Percentiles rank a stretch among this genome's conserved stretches.
These are phyloP conservation scores for Falco rusticolus DNA, from an alignment of 2,797 vertebrate genomes.

Conservation along the genomic window DNA sequence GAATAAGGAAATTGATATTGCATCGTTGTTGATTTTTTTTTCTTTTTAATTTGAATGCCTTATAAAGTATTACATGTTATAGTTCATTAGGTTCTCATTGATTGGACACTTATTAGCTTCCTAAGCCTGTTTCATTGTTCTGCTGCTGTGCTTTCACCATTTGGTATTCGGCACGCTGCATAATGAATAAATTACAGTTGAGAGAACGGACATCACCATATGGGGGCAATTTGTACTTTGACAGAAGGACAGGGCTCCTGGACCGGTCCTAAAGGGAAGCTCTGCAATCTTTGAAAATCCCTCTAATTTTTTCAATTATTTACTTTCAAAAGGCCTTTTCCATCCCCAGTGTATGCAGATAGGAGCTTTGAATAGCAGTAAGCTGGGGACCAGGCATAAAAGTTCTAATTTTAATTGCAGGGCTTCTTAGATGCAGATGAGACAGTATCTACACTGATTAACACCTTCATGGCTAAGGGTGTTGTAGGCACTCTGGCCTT, in stretches of 20 bases:
- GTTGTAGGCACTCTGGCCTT: background rate
- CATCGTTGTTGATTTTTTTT: background rate
- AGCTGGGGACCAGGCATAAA: conserved; percentile 56
- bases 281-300: conserved; percentile 61
- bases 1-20: conserved; percentile 24
- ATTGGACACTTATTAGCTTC: conserved; percentile 45
- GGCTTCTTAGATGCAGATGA: conserved; percentile 68
- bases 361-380: conserved; percentile 54
- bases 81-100: conserved; percentile 34
- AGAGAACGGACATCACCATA: conserved; percentile 62
- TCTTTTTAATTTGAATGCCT: conserved; percentile 45
- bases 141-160: conserved; percentile 60
- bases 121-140: conserved; percentile 49
- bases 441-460: conserved; percentile 57
- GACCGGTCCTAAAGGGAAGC: conserved; percentile 66
- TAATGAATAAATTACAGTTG: conserved; percentile 73
- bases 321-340: conserved; percentile 69
- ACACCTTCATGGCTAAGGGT: conserved; percentile 43
- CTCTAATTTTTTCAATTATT: conserved; percentile 75
- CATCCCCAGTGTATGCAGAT: conserved; percentile 49
- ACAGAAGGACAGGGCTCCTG: conserved; percentile 69
- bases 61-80: conserved; percentile 38
- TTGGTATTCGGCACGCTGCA: conserved; percentile 51
- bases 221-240: conserved; percentile 69
- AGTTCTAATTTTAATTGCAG: conserved; percentile 69